These are phyloP conservation scores for Syngnathus typhle DNA, from an alignment of 2,113 vertebrate species.

Conservation along the genomic window DNA sequence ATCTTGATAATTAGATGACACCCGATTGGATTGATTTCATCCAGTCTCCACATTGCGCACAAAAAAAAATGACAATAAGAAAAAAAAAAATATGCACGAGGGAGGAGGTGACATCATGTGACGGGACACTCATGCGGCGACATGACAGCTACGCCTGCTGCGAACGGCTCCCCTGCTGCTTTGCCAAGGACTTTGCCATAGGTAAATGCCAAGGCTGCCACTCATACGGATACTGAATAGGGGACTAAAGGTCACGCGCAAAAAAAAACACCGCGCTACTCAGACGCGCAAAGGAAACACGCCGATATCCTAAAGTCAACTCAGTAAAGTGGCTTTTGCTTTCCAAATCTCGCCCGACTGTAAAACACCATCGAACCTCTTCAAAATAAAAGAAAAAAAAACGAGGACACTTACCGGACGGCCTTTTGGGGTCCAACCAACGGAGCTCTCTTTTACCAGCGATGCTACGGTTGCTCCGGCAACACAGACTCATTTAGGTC, in stretches of 20 bases:
- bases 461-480: too few species aligned
- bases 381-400: constrained; percentile 1
- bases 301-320: constrained; percentile 8
- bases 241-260: constrained; percentile 6
- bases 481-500: too few species aligned
- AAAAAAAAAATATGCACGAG: constrained; percentile 3
- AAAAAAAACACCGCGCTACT: constrained; percentile 11
- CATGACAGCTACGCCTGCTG: constrained; percentile 32
- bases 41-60: not conserved
- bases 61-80: not conserved
- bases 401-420: too few species aligned
- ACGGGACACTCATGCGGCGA: constrained; percentile 18
- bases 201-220: constrained; percentile 47
- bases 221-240: constrained; percentile 25
- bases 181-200: constrained; percentile 36
- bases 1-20: constrained; percentile 1
- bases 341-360: not conserved
- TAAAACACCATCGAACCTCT: not conserved
- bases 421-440: too few species aligned
- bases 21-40: not conserved
- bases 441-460: not conserved
- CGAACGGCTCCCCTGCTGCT: constrained; percentile 31
- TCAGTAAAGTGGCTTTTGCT: not conserved
- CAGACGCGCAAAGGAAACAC: not conserved
- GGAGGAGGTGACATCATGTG: constrained; percentile 22